Evolutionary conservation across 2,797 vertebrate genomes (phyloP).

Genomic region (Tapirus indicus): DNA sequence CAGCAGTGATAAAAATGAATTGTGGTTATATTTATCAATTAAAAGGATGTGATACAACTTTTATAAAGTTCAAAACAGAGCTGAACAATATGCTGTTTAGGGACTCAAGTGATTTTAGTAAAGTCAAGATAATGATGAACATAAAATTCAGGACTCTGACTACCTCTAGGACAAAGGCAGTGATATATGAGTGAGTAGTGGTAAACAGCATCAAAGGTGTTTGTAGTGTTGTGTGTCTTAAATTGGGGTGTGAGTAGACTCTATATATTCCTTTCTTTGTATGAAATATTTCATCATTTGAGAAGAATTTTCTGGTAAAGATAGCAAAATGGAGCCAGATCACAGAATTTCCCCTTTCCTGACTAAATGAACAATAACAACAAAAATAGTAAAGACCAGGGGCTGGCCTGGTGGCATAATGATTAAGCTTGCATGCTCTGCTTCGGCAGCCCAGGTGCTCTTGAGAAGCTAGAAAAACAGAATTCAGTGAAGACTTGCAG

Average conservation of each 20-base stretch:
- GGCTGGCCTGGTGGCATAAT: no score
- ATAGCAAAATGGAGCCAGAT: not conserved
- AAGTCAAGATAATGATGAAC: not conserved
- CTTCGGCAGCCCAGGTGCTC: not conserved
- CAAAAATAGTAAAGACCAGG: not conserved
- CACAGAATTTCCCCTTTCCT: not conserved
- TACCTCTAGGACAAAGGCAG: not conserved
- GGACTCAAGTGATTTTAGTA: not conserved
- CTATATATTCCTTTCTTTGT: not conserved
- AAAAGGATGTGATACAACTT: not conserved
- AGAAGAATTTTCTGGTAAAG: slow-evolving; percentile 29
- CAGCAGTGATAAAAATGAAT: not conserved
- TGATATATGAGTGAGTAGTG: not conserved
- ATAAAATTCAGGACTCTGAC: not conserved
- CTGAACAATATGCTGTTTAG: not conserved
- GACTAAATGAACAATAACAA: not conserved
- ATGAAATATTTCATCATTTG: not conserved
- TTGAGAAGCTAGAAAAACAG: not conserved
- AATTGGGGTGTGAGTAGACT: not conserved
- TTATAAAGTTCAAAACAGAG: not conserved
- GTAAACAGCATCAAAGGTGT: not conserved
- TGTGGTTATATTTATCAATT: not conserved
- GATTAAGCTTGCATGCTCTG: no score
- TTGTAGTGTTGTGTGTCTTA: not conserved
- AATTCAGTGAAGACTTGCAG: not conserved